Evolutionary conservation across 2,113 vertebrate species (phyloP).

Genomic region (Electrona antarctica): DNA sequence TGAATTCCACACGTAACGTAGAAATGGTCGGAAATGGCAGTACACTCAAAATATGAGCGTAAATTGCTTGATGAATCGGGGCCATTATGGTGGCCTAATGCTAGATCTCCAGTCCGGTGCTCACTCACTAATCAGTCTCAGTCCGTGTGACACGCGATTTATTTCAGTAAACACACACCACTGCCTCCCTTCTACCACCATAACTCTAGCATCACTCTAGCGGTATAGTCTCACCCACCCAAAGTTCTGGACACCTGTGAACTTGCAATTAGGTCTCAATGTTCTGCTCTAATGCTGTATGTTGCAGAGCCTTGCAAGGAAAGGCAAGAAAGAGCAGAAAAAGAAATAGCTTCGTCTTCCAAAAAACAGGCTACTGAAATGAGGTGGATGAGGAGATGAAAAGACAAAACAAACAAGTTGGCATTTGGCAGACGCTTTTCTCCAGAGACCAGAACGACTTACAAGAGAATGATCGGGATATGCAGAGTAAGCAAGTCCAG

Average conservation of each 20-base stretch:
- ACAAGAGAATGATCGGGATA: no score
- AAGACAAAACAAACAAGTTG: background rate
- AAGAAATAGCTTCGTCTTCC: background rate
- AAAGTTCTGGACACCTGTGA: background rate
- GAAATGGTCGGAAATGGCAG: no score
- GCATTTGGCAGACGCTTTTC: background rate
- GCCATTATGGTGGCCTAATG: no score
- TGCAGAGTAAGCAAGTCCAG: no score
- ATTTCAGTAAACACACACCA: background rate
- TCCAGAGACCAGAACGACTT: no score
- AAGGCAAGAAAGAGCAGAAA: background rate
- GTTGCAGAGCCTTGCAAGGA: background rate
- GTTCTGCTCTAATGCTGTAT: background rate
- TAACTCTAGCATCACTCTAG: background rate
- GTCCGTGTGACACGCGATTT: no score
- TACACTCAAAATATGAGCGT: no score
- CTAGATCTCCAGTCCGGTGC: no score
- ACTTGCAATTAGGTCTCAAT: background rate
- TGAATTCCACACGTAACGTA: no score
- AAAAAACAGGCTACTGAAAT: background rate
- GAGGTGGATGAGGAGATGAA: background rate
- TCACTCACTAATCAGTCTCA: no score
- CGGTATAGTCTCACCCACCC: background rate
- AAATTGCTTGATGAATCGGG: no score
- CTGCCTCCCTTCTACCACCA: background rate